Evolutionary conservation across 23 tunicate species (phyloP), one percentile per base, ranked within the genome.

Genomic region (Phallusia fumigata): DNA sequence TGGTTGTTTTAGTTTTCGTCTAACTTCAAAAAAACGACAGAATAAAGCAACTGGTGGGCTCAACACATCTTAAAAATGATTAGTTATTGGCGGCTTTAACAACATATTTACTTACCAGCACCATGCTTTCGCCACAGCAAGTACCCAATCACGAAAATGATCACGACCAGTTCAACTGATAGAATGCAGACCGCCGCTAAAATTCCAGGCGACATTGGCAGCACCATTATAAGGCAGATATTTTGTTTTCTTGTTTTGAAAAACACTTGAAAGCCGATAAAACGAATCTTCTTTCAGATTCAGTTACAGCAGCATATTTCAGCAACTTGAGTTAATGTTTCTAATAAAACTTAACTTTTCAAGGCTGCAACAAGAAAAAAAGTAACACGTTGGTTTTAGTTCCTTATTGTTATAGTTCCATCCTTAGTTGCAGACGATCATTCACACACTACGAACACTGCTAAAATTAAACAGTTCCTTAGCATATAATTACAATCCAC

Each of bases 171-270:
- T 40, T 88, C 98, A 11, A 94, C 88, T 11, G 88, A 77, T 47
- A 94, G 33, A 44, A 94, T 94, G n/a, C 81, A 84, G 40, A 94
- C 88, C 16, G 88, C 89, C 18, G 91, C 98, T 2, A 94, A 64
- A 13, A 94, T 85, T 15, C 86, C 88, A 10, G 88, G 88, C 18
- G 81, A 79, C 77, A 92, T 92, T 40, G 78, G 32, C 0, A 87
- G 69, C 40, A 78, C 86, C 91, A 87, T 87, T 24, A 8, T 69
- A 73, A n/a, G n/a, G n/a, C n/a, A n/a, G n/a, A n/a, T n/a, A n/a
- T n/a, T n/a, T 51, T 51, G 58, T 18, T 51, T 51, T 51, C 18
- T 51, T 51, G 13, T 5, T 24, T 58, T 24, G 15, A 58, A 22
- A 58, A 40, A 40, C 10, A 40, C 47, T 40, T 40, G 47, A 10